A percentile compares a stretch with the other conserved stretches of the same genome.
Evolutionary conservation across 2,888 invertebrate species (phyloP).

Genomic region (Caenorhabditis angaria): DNA sequence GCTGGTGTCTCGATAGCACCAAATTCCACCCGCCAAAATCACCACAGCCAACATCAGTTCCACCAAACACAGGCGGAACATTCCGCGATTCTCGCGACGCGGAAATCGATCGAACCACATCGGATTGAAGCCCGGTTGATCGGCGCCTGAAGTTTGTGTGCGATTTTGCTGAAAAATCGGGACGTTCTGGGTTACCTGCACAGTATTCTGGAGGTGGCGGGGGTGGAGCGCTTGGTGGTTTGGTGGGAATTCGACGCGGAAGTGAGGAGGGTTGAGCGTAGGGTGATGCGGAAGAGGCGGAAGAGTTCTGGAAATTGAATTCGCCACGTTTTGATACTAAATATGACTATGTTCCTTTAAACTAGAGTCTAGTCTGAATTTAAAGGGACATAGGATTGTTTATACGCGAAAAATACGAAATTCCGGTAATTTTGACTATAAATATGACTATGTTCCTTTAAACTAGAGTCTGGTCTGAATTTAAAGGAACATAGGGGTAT

Average conservation of each 20-base stretch:
- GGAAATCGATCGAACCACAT: constrained; percentile 68
- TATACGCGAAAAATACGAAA: not conserved
- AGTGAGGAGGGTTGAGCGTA: constrained; percentile 21
- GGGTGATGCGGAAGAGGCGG: constrained; percentile 28
- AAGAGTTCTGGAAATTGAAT: constrained; percentile 13
- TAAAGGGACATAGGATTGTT: no score
- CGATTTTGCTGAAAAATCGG: not conserved
- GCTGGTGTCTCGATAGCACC: constrained; percentile 67
- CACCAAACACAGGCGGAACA: constrained; percentile 66
- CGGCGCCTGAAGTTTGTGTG: not conserved
- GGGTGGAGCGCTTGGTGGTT: constrained; percentile 50
- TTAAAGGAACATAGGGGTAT: no score
- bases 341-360: not conserved
- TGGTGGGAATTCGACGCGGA: constrained; percentile 24
- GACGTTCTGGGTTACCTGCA: constrained; percentile 22
- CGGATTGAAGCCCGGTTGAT: constrained; percentile 52
- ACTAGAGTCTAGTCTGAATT: no score
- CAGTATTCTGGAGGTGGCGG: constrained; percentile 51
- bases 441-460: no score
- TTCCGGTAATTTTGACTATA: no score
- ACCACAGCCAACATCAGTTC: constrained; percentile 64
- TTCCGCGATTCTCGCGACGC: constrained; percentile 66
- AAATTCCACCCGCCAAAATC: constrained; percentile 66
- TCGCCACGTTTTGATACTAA: not conserved
- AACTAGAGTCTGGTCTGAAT: no score